phyloP scores from a whole-genome alignment of 2,797 vertebrate genomes.

The Scolopax bukidnonensis region DNA sequence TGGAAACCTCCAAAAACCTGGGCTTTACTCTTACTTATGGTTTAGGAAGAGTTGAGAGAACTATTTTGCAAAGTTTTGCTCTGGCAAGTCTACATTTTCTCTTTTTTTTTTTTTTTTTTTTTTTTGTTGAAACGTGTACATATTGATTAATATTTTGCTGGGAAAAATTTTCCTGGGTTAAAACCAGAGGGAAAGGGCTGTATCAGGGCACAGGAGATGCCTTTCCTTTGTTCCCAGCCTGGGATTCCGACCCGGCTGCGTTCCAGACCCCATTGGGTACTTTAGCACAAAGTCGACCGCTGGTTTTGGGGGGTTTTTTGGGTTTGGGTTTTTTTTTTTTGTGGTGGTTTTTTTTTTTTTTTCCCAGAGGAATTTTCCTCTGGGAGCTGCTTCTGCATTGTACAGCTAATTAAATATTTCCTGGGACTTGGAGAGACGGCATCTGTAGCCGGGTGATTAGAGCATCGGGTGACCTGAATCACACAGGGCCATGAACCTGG shows the following conservation, averaged over 20 bases:
- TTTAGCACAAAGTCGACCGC: background rate
- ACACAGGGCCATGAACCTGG: slow-evolving; percentile 69
- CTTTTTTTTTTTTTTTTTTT: background rate
- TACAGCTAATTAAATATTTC: slow-evolving; percentile 74
- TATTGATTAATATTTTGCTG: background rate
- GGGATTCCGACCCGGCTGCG: background rate
- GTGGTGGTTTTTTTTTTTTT: background rate
- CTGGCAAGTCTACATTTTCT: background rate
- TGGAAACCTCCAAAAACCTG: background rate
- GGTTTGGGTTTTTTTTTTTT: no score
- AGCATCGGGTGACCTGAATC: slow-evolving; percentile 67
- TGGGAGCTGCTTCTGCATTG: slow-evolving; percentile 62
- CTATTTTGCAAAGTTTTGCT: background rate
- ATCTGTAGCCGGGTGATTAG: slow-evolving; percentile 66
- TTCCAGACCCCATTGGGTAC: background rate
- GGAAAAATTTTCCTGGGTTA: background rate
- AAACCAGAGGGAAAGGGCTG: background rate
- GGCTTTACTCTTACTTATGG: background rate
- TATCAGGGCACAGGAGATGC: background rate
- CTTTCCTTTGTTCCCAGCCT: slow-evolving; percentile 33
- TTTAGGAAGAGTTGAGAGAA: background rate
- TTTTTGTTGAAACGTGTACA: background rate
- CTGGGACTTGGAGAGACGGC: slow-evolving; percentile 57
- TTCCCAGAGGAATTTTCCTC: slow-evolving; percentile 64
- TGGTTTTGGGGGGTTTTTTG: background rate